A percentile compares a stretch with the other conserved stretches of the same genome.
phyloP scores from a whole-genome alignment of 2,888 invertebrate species.

The Eretmocerus hayati region DNA sequence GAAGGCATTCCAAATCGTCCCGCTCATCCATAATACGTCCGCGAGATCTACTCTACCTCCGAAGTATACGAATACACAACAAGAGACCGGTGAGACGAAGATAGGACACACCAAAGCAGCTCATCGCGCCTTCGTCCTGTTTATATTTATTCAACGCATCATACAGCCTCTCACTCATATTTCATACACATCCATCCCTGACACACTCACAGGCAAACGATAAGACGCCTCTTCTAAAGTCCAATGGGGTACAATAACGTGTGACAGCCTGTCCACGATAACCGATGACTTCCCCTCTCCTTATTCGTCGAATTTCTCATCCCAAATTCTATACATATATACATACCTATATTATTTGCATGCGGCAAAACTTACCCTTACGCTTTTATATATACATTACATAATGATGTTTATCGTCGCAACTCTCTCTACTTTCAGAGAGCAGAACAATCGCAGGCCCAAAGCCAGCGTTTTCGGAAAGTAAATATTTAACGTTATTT shows the following conservation, averaged over 20 bases:
- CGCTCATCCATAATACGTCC: no score
- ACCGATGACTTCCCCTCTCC: background rate
- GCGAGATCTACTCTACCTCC: no score
- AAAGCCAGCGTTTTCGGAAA: no score
- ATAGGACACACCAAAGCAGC: constrained; percentile 2
- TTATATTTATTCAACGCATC: constrained; percentile 6
- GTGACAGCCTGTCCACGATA: constrained; percentile 6
- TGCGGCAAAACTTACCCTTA: constrained; percentile 16
- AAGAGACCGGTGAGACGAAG: no score
- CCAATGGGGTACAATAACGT: constrained; percentile 19
- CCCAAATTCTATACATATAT: background rate
- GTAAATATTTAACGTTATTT: constrained; percentile 49
- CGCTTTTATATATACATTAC: constrained; percentile 45
- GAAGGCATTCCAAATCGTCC: no score
- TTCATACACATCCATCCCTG: no score
- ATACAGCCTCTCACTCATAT: background rate
- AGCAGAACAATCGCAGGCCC: constrained; percentile 40
- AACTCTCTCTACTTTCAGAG: no score
- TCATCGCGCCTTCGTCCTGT: background rate
- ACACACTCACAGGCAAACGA: no score
- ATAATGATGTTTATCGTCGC: constrained; percentile 47
- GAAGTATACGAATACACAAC: no score
- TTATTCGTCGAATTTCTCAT: constrained; percentile 1
- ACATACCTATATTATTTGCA: constrained; percentile 24
- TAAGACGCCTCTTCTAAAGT: background rate